Evolutionary conservation across 2,113 vertebrate genomes (phyloP).

Genomic region (Scortum barcoo): DNA sequence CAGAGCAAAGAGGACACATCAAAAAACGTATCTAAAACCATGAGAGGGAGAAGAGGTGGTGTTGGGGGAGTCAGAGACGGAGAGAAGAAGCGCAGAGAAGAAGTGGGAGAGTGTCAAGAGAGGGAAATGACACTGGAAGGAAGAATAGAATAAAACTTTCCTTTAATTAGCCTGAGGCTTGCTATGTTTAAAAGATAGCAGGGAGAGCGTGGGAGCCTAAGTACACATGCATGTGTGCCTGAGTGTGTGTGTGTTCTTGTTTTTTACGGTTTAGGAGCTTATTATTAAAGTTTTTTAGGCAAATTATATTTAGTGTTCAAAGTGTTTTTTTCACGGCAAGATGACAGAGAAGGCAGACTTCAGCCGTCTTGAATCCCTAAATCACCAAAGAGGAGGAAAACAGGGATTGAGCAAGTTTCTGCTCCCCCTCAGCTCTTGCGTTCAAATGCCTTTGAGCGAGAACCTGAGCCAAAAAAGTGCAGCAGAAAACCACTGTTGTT

Average conservation of each 20-base stretch:
- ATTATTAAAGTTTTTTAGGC: not conserved
- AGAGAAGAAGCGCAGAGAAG: slow-evolving; percentile 8
- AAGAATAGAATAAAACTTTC: slow-evolving; percentile 50
- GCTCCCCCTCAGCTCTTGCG: not conserved
- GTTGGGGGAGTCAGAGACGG: slow-evolving; percentile 30
- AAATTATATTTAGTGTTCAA: not conserved
- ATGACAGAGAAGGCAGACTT: not conserved
- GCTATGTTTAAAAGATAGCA: slow-evolving; percentile 52
- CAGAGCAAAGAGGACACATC: slow-evolving; percentile 51
- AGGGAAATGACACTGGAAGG: slow-evolving; percentile 51
- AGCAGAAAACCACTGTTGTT: not conserved
- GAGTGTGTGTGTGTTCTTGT: slow-evolving; percentile 3
- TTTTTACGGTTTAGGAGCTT: slow-evolving; percentile 24
- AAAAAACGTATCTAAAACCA: slow-evolving; percentile 42
- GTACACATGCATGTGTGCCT: slow-evolving; percentile 17
- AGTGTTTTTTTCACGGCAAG: not conserved
- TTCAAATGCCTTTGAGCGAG: not conserved
- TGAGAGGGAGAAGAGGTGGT: slow-evolving; percentile 33
- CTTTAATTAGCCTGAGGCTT: slow-evolving; percentile 69
- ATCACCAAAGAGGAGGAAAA: not conserved
- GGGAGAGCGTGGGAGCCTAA: slow-evolving; percentile 34
- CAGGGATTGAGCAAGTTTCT: not conserved
- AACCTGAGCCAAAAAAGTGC: not conserved
- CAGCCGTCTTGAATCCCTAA: not conserved
- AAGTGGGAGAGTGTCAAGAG: slow-evolving; percentile 14